Conservation (phyloP, 2,797 vertebrate species). For the Gymnothorax reevesii region DNA sequence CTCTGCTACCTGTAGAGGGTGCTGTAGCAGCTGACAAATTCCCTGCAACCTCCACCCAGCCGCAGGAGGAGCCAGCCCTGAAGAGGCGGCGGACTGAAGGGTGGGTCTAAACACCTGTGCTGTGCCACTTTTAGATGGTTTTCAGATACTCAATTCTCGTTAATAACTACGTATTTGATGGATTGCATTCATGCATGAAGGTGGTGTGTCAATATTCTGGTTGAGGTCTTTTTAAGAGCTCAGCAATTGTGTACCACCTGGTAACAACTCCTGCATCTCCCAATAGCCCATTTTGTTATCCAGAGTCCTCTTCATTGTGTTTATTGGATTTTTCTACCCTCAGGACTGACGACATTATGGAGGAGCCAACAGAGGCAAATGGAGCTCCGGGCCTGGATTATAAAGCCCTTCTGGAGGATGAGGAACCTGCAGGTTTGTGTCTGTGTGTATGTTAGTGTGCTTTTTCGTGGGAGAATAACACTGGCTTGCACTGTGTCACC, state of each 20-base stretch:
- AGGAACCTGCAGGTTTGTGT: constrained; percentile 39
- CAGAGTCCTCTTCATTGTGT: background rate
- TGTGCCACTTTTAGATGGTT: background rate
- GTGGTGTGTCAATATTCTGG: too few relatives aligned
- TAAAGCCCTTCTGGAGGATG: constrained; percentile 13
- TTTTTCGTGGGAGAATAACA: background rate
- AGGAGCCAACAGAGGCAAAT: constrained; percentile 22
- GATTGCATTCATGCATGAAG: too few relatives aligned
- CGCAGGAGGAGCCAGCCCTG: constrained; percentile 41
- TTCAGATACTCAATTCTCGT: too few relatives aligned
- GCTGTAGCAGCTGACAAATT: constrained; percentile 20
- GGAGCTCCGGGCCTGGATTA: constrained; percentile 26
- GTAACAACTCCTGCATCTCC: background rate
- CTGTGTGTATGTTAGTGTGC: background rate
- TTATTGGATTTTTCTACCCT: background rate
- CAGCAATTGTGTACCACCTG: background rate
- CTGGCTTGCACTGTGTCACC: background rate
- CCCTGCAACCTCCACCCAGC: constrained; percentile 14
- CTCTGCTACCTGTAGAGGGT: constrained; percentile 31
- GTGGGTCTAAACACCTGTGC: constrained; percentile 32
- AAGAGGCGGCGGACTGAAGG: constrained; percentile 47
- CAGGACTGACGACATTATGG: constrained; percentile 30
- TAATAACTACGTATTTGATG: too few relatives aligned
- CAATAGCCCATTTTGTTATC: background rate
- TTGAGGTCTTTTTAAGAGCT: too few relatives aligned